Evolutionary conservation across 2,113 vertebrate genomes (phyloP).

Genomic region (Otus sunia): DNA sequence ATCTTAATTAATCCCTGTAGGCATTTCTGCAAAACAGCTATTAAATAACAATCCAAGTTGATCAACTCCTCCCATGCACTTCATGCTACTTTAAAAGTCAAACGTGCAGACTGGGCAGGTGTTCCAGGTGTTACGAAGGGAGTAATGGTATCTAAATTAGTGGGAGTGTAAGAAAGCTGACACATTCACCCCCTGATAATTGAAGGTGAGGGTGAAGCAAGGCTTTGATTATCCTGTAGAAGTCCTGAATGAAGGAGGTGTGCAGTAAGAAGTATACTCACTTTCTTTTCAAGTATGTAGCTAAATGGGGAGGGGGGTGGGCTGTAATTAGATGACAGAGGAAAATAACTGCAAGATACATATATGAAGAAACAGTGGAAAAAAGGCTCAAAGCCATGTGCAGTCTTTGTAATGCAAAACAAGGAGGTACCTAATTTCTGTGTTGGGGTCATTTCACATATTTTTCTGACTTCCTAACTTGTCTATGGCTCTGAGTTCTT

Average conservation of each 20-base stretch:
- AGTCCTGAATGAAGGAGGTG: background rate
- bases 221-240: background rate
- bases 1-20: slow-evolving; percentile 57
- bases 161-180: background rate
- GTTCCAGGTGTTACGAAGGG: background rate
- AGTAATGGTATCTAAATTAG: slow-evolving; percentile 26
- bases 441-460: background rate
- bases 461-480: background rate
- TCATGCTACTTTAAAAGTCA: background rate
- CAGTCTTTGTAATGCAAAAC: background rate
- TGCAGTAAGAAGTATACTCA: background rate
- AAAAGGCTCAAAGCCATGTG: fast-evolving
- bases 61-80: slow-evolving; percentile 13
- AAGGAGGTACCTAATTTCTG: background rate
- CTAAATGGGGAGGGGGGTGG: background rate
- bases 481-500: background rate
- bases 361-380: background rate
- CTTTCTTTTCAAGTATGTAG: background rate
- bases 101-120: slow-evolving; percentile 10
- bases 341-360: background rate
- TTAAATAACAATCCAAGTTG: slow-evolving; percentile 45
- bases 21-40: slow-evolving; percentile 45
- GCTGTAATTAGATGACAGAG: background rate
- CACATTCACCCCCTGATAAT: slow-evolving; percentile 7
- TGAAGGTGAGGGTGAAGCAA: background rate